Percentiles rank a stretch among this genome's conserved stretches.
Conservation (phyloP, 2,113 vertebrate genomes). For the Prinia subflava region DNA sequence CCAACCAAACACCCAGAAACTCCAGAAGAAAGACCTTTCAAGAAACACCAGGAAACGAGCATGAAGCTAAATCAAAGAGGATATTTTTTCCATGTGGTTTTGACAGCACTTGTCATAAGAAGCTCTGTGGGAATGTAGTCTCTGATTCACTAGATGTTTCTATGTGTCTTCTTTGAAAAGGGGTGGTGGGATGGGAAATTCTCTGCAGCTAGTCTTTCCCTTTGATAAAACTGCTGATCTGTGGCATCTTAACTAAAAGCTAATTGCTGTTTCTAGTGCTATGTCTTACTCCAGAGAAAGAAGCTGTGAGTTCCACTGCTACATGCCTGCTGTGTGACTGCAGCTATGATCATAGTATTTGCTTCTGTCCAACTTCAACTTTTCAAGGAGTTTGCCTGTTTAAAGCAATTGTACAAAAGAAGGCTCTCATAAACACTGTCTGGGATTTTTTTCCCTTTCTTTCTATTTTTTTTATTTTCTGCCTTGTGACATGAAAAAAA, state of each 20-base stretch:
- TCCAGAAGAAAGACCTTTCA: not conserved
- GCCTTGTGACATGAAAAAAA: not conserved
- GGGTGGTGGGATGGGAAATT: not conserved
- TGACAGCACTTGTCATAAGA: not conserved
- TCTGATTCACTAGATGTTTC: not conserved
- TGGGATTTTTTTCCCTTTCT: not conserved
- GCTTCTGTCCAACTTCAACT: not conserved
- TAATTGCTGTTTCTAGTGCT: not conserved
- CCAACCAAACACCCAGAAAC: not conserved
- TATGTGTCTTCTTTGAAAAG: not conserved
- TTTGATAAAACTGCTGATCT: slow-evolving; percentile 15
- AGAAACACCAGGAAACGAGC: not conserved
- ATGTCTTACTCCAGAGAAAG: not conserved
- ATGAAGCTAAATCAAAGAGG: not conserved
- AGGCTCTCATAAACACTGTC: not conserved
- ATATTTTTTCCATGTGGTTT: not conserved
- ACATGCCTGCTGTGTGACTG: not conserved
- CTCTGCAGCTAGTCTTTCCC: not conserved
- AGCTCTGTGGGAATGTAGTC: not conserved
- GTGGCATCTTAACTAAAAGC: slow-evolving; percentile 4
- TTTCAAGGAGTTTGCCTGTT: not conserved
- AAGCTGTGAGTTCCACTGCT: not conserved
- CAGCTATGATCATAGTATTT: not conserved
- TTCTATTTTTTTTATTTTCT: not conserved
- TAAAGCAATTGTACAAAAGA: not conserved